Base-by-base conservation (phyloP, 2,797 vertebrate species). In the Streptopelia turtur region DNA sequence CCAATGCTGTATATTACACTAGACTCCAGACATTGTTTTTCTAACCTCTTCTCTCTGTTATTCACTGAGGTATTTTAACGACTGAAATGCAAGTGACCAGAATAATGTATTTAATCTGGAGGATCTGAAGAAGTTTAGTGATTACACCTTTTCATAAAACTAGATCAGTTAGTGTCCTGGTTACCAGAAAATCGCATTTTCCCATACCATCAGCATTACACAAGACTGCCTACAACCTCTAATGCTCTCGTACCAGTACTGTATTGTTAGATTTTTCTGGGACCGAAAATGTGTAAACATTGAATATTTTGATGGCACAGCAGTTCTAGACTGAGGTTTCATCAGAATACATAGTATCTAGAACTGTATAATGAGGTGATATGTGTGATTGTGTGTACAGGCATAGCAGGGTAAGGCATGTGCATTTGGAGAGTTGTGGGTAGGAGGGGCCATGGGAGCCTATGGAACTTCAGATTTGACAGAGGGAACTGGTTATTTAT, bases 231-330 rank as follows among this genome's bases (percentile, higher is more conserved):
- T 70, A 20, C 43, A 61, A 28, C 14, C 10, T 70, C 43, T 71
- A 10, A n/a, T 49, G 24, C 27, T 41, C 39, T 87, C 18, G 18
- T 60, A 65, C 7, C 18, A 35, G 9, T 24, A 28, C 24, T 66
- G 12, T 56, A 16, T 10, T 72, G 16, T 55, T 74, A 50, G n/a
- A 30, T 31, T 59, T 68, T 75, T 69, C 50, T 68, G 71, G 28
- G 18, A 30, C 45, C 35, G 22, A 61, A 30, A 60, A 47, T 20
- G 10, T 71, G 13, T 56, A 71, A 94, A 55, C 28, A 52, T 11
- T 11, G 27, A 1, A 10, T 22, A 27, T n/a, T 85, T 59, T 53
- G 13, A 68, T 45, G 64, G 33, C 14, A 78, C 0, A 0, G 22
- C 14, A 79, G 27, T 49, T 24, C 35, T 71, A 83, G 59, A 41